A percentile compares a stretch with the other conserved stretches of the same genome.
Conservation (phyloP, 2,113 vertebrate species). For the Globicephala melas region DNA sequence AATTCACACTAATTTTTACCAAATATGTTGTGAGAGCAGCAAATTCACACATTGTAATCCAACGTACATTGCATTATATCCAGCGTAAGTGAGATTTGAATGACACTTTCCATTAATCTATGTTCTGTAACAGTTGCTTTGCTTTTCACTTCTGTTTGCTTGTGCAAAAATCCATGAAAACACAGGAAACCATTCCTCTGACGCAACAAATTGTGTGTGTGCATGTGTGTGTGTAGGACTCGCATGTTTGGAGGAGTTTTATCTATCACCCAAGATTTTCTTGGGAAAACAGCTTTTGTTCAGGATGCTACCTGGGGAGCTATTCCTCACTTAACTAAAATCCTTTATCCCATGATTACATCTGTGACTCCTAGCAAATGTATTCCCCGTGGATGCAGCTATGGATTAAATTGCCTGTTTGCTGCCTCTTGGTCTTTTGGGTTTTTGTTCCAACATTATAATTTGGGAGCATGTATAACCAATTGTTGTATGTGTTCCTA, state of each 20-base stretch:
- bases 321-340: neutral
- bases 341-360: neutral
- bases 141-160: neutral
- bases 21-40: neutral
- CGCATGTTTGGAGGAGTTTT: neutral
- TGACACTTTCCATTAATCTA: neutral
- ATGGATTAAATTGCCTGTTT: neutral
- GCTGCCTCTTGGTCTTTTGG: neutral
- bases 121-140: neutral
- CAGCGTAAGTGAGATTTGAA: neutral
- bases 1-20: neutral
- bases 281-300: neutral
- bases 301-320: neutral
- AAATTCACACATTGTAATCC: neutral
- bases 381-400: neutral
- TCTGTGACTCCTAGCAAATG: neutral
- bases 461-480: neutral
- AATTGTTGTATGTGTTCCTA: neutral
- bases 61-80: neutral
- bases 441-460: neutral
- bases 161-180: neutral
- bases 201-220: neutral
- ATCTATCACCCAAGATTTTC: neutral
- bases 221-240: neutral
- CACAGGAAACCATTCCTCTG: neutral